These are phyloP conservation scores for Dipus sagitta DNA, from an alignment of 2,797 vertebrate genomes.

Conservation along the genomic window DNA sequence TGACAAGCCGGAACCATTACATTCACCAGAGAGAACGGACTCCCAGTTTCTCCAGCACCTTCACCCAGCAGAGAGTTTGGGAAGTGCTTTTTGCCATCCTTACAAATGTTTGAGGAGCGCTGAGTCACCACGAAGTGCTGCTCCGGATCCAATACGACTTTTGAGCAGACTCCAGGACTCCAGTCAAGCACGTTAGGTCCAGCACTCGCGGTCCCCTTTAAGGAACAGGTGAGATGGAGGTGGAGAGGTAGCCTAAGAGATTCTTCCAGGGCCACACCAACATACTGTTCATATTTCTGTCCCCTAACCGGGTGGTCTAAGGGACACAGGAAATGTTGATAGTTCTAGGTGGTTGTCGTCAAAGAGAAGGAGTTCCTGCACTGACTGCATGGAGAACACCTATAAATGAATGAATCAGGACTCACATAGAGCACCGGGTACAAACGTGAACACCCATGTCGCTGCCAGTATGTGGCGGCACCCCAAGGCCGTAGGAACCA, in stretches of 20 bases:
- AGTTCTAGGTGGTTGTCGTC: background rate
- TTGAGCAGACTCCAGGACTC: background rate
- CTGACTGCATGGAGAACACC: too few species aligned
- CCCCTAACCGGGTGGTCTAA: background rate
- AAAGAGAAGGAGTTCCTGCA: too few species aligned
- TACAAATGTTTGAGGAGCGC: background rate
- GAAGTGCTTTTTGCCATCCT: background rate
- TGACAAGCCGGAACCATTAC: too few species aligned
- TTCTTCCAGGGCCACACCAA: background rate
- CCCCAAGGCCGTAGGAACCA: too few species aligned
- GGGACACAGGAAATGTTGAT: background rate
- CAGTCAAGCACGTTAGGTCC: background rate
- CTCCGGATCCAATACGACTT: background rate
- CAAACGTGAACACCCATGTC: too few species aligned
- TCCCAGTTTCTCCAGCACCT: background rate
- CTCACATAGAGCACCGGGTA: too few species aligned
- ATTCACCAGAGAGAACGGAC: background rate
- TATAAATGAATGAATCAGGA: too few species aligned
- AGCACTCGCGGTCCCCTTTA: background rate
- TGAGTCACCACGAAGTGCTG: background rate
- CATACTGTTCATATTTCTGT: background rate
- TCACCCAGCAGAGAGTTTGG: background rate
- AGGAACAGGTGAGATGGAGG: background rate
- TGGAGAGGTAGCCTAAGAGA: background rate
- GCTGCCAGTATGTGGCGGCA: too few species aligned